These are phyloP conservation scores for Stenchaetothrips biformis DNA, from an alignment of 2,888 invertebrate species.

Conservation along the genomic window DNA sequence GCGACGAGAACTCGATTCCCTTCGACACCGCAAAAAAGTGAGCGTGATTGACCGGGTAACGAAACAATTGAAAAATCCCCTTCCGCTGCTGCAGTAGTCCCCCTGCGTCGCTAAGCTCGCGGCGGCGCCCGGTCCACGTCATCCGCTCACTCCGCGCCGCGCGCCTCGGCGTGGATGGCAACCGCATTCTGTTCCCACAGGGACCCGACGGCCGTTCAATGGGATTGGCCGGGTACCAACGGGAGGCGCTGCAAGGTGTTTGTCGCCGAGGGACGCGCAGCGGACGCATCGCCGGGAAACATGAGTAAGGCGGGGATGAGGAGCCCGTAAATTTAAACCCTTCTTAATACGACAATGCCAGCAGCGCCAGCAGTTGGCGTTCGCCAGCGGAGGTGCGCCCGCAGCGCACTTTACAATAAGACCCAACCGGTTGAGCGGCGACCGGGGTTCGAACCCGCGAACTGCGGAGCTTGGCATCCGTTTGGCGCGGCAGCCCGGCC, in stretches of 20 bases:
- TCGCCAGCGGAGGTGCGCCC: too few relatives aligned
- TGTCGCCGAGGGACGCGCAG: neutral
- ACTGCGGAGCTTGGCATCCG: too few relatives aligned
- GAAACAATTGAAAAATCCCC: too few relatives aligned
- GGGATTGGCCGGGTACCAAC: neutral
- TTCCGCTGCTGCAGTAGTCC: neutral
- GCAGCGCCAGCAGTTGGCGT: too few relatives aligned
- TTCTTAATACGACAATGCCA: neutral
- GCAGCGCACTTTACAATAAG: too few relatives aligned
- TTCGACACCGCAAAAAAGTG: too few relatives aligned
- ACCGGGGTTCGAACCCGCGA: too few relatives aligned
- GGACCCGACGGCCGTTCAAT: neutral
- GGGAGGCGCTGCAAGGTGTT: neutral
- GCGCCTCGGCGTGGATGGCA: neutral
- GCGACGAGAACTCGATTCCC: too few relatives aligned
- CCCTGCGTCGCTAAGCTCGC: neutral
- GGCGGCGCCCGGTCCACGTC: neutral
- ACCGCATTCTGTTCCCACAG: constrained; percentile 14
- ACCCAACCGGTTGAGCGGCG: too few relatives aligned
- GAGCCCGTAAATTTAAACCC: neutral
- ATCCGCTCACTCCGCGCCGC: neutral
- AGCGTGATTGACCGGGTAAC: too few relatives aligned
- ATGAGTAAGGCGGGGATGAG: constrained; percentile 15
- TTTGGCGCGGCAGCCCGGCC: too few relatives aligned
- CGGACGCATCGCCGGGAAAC: neutral